These are phyloP conservation scores for Theristus sp. DNA, from an alignment of 2,888 invertebrate genomes.

Conservation along the genomic window DNA sequence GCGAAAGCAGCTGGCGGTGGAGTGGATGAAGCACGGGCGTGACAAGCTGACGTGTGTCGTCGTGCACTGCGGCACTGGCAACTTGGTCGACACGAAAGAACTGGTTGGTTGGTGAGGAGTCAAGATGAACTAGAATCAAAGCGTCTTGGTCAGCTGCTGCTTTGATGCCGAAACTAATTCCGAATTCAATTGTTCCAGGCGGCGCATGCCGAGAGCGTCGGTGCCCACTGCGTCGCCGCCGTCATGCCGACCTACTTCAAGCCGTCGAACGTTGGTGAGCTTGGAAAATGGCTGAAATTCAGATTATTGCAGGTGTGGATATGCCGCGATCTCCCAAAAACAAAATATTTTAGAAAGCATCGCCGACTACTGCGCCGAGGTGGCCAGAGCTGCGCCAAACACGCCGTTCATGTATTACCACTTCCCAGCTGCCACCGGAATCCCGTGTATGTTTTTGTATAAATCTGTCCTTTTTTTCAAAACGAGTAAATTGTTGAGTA, in stretches of 20 bases:
- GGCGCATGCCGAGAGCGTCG: not conserved
- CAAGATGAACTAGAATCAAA: not conserved
- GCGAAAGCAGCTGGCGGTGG: not conserved
- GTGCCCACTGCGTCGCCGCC: not conserved
- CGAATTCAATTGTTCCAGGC: not conserved
- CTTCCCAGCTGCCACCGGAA: not conserved
- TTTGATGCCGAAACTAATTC: no score
- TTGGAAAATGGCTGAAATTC: not conserved
- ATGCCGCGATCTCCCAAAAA: not conserved
- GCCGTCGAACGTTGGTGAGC: not conserved
- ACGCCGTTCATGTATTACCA: slow-evolving; percentile 1
- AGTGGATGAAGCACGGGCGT: not conserved
- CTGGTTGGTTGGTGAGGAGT: not conserved
- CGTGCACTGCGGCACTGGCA: not conserved
- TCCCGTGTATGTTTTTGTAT: not conserved
- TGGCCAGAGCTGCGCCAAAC: not conserved
- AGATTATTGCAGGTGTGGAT: not conserved
- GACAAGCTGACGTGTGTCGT: not conserved
- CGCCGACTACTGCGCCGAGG: not conserved
- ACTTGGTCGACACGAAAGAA: not conserved
- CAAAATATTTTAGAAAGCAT: not conserved
- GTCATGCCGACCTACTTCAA: not conserved
- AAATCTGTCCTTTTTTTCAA: no score
- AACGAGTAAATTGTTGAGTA: no score
- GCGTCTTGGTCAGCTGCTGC: no score